Evolutionary conservation across 2,113 vertebrate genomes (phyloP), one percentile per base, ranked within the genome.

Genomic region (Xenopus laevis): DNA sequence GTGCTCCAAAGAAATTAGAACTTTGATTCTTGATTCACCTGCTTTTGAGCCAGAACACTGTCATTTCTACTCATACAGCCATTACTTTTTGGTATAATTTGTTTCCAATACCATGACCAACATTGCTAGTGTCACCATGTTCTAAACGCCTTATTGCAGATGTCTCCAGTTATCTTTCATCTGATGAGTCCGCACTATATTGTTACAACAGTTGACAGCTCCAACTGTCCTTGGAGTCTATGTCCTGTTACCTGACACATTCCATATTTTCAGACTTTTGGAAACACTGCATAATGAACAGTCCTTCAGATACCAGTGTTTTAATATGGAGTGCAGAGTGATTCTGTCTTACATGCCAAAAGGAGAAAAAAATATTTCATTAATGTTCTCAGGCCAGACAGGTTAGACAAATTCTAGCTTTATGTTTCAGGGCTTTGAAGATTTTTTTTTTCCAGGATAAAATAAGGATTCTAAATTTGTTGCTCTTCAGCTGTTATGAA

Each of bases 131-230:
- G 46, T 12, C 46, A 47, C 46, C 13, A 47, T 47, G 10, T 10
- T 12, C 46, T 47, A 12, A 13, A 30, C 66, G 85, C 79, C 80
- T 52, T 74, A 68, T 79, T 81, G 78, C 89, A 91, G 86, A 88
- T 90, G 87, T 86, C 89, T 88, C 84, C 86, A 88, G 87, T 92
- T 89, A 89, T 47, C 30, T 33, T 33, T 47, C 10, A 47, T 86
- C 88, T 87, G 86, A 83, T 84, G 84, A 81, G 86, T 82, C 82
- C 71, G 18, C 20, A 18, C 72, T 80, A 82, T 89, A 85, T 68
- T 79, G 70, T 88, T 87, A 85, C 88, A 83, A 52, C 74, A 79
- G 64, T 46, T 89, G 84, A 87, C 84, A 86, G 78, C 83, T 83
- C 71, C 67, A 74, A 78, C 73, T 55, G 76, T 83, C 84, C 84